A percentile compares a stretch with the other conserved stretches of the same genome.
phyloP scores from a whole-genome alignment of 2,797 vertebrate genomes.

The Sciurus carolinensis region DNA sequence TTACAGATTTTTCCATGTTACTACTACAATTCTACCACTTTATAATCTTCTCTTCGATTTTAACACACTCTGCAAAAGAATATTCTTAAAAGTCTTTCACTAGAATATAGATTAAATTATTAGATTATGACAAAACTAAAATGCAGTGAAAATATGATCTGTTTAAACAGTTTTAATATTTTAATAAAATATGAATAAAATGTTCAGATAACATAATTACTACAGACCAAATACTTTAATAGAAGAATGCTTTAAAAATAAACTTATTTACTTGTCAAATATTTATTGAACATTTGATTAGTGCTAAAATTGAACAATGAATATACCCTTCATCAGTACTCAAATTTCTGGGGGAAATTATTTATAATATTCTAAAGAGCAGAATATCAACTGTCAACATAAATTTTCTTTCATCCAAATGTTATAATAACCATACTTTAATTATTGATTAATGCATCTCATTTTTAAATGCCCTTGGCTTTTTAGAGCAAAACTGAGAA shows the following conservation, averaged over 20 bases:
- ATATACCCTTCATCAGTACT: constrained; percentile 47
- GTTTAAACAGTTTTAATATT: constrained; percentile 10
- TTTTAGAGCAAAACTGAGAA: constrained; percentile 63
- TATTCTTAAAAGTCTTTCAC: constrained; percentile 60
- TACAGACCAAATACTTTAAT: constrained; percentile 29
- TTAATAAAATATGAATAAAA: constrained; percentile 65
- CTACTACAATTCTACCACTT: constrained; percentile 43
- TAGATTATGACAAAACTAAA: constrained; percentile 53
- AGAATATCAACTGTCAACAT: constrained; percentile 62
- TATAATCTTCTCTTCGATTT: constrained; percentile 66
- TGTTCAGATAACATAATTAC: background rate
- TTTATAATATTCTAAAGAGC: constrained; percentile 60
- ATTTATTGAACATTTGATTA: constrained; percentile 72
- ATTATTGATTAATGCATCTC: constrained; percentile 72
- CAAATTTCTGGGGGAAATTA: constrained; percentile 23
- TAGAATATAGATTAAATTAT: constrained; percentile 54
- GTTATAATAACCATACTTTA: constrained; percentile 57
- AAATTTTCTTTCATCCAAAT: constrained; percentile 70
- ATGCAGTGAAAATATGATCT: constrained; percentile 41
- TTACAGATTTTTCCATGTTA: constrained; percentile 71
- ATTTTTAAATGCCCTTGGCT: constrained; percentile 73
- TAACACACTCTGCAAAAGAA: constrained; percentile 46
- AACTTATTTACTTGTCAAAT: constrained; percentile 48
- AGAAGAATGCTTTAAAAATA: background rate
- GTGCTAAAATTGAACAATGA: constrained; percentile 67